Evolutionary conservation across 1,140 invertebrate genomes (phyloP), one percentile per base, ranked within the genome.

Genomic region (Anoplophora glabripennis): DNA sequence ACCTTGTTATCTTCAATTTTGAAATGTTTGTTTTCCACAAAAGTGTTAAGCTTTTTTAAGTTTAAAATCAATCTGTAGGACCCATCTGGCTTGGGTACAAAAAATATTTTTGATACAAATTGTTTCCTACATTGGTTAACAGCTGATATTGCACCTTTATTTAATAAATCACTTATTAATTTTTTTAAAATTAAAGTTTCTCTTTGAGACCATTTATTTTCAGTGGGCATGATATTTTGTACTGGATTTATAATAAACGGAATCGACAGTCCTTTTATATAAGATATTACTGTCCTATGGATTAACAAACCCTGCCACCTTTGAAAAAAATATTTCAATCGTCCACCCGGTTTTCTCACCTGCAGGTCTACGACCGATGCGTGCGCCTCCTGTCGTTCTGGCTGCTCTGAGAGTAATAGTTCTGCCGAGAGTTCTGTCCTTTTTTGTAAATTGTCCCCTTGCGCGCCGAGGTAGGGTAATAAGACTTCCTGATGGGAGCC

Each of bases 1-100:
- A 57, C 61, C 36, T 59, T 56, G 53, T 59, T 64, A 48, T 72
- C 63, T 42, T 68, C 59, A 4, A 72, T 37, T 51, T 72, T 68
- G 46, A 72, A 70, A 49, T 72, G 64, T 8, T 53, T 53, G 12
- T 44, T 47, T 9, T 48, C 14, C 28, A 66, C 52, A 44, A 54
- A 67, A 41, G 12, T 12, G 59, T 68, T 68, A n/a, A 71, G 47
- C 9, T 64, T 17, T 54, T 71, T 68, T 7, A 69, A 52, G 40
- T 66, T 68, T 3, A 70, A 46, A 53, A 70, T 64, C 54, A 71
- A 69, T 3, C 69, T 36, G 28, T 56, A 52, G 1, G 61, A 57
- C 0, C 67, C 62, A 35, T 36, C 63, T 58, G 5, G 46, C 40
- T 63, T 69, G 62, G 46, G 44, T 18, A 4, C 42, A 48, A 34